These are phyloP conservation scores for Oscheius sp. DNA, from an alignment of 2,888 invertebrate genomes.

Conservation along the genomic window DNA sequence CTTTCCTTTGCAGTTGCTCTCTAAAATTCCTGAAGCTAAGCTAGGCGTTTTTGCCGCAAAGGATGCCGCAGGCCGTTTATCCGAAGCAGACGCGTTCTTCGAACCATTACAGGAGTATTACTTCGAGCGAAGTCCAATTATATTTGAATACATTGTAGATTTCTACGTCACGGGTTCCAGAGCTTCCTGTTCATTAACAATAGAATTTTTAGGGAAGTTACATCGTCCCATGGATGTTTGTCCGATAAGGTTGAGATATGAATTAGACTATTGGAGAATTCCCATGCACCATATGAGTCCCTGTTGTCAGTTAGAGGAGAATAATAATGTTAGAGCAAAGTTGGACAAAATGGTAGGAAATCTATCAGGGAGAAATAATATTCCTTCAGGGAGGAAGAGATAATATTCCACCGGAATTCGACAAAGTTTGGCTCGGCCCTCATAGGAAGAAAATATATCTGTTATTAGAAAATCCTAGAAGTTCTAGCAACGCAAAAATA, in stretches of 20 bases:
- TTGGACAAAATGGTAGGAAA: constrained; percentile 19
- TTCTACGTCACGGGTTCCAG: constrained; percentile 62
- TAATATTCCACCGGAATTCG: constrained; percentile 55
- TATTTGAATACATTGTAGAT: constrained; percentile 70
- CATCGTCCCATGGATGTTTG: constrained; percentile 72
- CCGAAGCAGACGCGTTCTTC: constrained; percentile 70
- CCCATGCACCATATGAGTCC: constrained; percentile 53
- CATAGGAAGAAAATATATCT: constrained; percentile 43
- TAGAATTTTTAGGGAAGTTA: constrained; percentile 50
- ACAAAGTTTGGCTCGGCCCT: constrained; percentile 58
- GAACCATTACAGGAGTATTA: constrained; percentile 69
- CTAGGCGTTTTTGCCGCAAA: constrained; percentile 38
- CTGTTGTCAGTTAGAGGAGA: constrained; percentile 61
- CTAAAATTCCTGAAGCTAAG: constrained; percentile 23
- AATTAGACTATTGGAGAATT: constrained; percentile 71
- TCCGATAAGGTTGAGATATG: constrained; percentile 68
- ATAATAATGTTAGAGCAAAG: constrained; percentile 42
- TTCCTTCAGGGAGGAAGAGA: constrained; percentile 9
- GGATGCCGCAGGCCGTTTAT: constrained; percentile 61
- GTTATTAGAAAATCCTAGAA: constrained; percentile 69
- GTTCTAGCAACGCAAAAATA: constrained; percentile 64
- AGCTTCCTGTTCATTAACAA: too few species aligned
- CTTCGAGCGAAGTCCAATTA: constrained; percentile 68
- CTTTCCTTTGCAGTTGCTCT: constrained; percentile 10
- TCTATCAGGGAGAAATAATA: constrained; percentile 9